These are phyloP conservation scores for Orycteropus afer DNA, from an alignment of 2,113 vertebrate genomes.

Conservation along the genomic window DNA sequence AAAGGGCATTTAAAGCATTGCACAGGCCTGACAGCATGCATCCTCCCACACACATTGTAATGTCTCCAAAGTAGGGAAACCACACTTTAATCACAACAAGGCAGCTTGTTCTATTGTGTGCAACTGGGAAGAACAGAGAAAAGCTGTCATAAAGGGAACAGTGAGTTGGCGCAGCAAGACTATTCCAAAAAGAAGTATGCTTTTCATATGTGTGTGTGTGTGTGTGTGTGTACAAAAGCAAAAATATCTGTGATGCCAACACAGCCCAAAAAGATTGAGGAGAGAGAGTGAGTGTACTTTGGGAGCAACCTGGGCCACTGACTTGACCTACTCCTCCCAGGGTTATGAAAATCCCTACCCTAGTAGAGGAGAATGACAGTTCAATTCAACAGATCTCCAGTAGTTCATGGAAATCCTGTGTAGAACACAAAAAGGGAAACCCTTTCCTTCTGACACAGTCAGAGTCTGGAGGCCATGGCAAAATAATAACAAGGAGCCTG, in stretches of 20 bases:
- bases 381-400: background rate
- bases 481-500: background rate
- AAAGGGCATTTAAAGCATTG: background rate
- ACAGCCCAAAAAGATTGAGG: background rate
- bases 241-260: background rate
- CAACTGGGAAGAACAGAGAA: background rate
- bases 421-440: background rate
- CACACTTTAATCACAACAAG: constrained; percentile 54
- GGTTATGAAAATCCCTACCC: background rate
- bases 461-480: background rate
- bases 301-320: background rate
- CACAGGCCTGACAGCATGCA: background rate
- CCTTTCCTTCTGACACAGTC: background rate
- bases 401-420: background rate
- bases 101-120: background rate
- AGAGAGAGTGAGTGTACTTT: background rate
- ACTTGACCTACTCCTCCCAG: background rate
- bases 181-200: background rate
- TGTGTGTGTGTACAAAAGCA: too few species aligned
- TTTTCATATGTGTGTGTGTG: too few species aligned
- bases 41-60: constrained; percentile 22
- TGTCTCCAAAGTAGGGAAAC: constrained; percentile 50
- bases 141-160: background rate
- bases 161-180: background rate
- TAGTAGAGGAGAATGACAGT: background rate